These are phyloP conservation scores for Ceuthmochares aereus DNA, from an alignment of 2,113 vertebrate genomes.

Conservation along the genomic window DNA sequence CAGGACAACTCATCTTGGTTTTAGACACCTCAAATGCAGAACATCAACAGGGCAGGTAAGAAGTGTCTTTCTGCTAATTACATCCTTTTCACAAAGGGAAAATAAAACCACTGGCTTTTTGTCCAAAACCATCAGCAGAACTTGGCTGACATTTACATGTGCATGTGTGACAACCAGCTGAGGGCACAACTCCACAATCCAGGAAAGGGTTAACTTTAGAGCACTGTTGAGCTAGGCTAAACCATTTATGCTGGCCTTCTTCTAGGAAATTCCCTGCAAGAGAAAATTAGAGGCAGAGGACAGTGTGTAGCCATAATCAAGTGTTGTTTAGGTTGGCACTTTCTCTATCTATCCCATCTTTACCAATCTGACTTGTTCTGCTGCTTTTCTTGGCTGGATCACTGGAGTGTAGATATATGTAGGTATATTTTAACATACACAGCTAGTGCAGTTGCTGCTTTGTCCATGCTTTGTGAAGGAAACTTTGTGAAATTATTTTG, in stretches of 20 bases:
- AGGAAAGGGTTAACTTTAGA: conserved; percentile 29
- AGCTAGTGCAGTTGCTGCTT: neutral
- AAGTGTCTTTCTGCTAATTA: neutral
- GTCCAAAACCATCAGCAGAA: neutral
- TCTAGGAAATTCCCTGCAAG: conserved; percentile 66
- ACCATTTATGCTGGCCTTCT: conserved; percentile 52
- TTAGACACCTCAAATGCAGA: neutral
- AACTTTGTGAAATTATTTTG: neutral
- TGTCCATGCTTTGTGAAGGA: neutral
- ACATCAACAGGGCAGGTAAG: neutral
- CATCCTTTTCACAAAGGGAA: neutral
- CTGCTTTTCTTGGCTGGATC: conserved; percentile 32
- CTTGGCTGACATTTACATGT: neutral
- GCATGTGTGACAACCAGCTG: neutral
- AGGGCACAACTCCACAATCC: neutral
- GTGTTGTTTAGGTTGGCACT: conserved; percentile 53
- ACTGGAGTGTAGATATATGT: neutral
- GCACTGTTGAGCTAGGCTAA: neutral
- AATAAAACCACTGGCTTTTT: neutral
- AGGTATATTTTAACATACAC: neutral
- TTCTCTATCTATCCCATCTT: conserved; percentile 54
- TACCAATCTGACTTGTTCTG: conserved; percentile 32
- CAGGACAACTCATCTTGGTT: neutral
- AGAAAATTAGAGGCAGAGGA: conserved; percentile 63
- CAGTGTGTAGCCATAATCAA: conserved; percentile 41